Percentiles rank a stretch among this genome's conserved stretches.
Conservation (phyloP, 2,797 vertebrate species). For the Micrastur ruficollis region DNA sequence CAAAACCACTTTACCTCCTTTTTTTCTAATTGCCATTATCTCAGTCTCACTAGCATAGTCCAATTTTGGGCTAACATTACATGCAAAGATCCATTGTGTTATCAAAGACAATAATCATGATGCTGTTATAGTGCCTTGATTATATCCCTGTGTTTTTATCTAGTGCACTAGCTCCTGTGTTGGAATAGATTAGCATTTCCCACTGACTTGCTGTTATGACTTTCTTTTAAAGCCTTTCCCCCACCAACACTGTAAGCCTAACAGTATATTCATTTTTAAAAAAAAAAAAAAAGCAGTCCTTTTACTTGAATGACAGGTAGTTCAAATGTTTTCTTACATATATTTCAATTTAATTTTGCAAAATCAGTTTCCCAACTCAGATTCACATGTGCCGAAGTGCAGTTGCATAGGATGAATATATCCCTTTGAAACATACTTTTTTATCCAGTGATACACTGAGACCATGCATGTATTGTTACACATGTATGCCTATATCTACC, state of each 20-base stretch:
- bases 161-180: background rate
- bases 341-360: background rate
- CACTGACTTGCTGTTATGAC: background rate
- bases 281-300: background rate
- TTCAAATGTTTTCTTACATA: background rate
- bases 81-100: background rate
- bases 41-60: background rate
- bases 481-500: background rate
- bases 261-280: background rate
- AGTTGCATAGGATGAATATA: background rate
- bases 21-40: background rate
- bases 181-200: background rate
- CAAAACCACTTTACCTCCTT: background rate
- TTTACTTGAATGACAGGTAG: background rate
- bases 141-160: background rate
- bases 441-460: background rate
- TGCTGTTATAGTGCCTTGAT: background rate
- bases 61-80: background rate
- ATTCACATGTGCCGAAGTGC: background rate
- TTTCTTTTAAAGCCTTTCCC: background rate
- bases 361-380: background rate
- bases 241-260: background rate
- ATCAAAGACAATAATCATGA: background rate
- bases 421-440: background rate
- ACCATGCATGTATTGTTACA: accelerated